Conservation (phyloP, 2,797 vertebrate species). For the Pipistrellus kuhlii region DNA sequence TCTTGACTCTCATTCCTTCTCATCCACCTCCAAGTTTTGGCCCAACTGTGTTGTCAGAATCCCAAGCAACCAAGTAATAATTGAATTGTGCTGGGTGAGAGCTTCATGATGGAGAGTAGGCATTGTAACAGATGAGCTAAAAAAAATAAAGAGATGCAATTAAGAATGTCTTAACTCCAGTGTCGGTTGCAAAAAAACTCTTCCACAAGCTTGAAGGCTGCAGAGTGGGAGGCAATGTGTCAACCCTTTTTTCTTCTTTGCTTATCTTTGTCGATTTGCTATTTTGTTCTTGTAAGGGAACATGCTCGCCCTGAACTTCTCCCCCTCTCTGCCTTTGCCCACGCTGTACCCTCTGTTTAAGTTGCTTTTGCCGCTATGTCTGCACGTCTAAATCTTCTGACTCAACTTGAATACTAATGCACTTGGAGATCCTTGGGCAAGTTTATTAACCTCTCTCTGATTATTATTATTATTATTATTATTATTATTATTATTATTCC, state of each 20-base stretch:
- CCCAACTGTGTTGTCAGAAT: not conserved
- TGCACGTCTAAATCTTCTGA: not conserved
- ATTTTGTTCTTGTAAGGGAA: conserved; percentile 54
- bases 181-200: conserved; percentile 53
- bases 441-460: not conserved
- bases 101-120: not conserved
- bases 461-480: no score
- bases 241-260: conserved; percentile 49
- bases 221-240: conserved; percentile 38
- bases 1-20: not conserved
- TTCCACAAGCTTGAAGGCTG: conserved; percentile 39
- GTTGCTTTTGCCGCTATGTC: not conserved
- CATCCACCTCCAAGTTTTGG: not conserved
- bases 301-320: not conserved
- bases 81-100: conserved; percentile 6
- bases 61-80: not conserved
- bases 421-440: not conserved
- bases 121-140: not conserved
- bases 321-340: not conserved
- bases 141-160: conserved; percentile 43
- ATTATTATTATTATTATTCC: no score
- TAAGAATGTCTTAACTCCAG: conserved; percentile 63
- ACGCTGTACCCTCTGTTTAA: not conserved
- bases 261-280: conserved; percentile 10
- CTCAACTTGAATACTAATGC: not conserved